Base-by-base conservation (phyloP, 2,113 vertebrate genomes). In the Elaphurus davidianus region DNA sequence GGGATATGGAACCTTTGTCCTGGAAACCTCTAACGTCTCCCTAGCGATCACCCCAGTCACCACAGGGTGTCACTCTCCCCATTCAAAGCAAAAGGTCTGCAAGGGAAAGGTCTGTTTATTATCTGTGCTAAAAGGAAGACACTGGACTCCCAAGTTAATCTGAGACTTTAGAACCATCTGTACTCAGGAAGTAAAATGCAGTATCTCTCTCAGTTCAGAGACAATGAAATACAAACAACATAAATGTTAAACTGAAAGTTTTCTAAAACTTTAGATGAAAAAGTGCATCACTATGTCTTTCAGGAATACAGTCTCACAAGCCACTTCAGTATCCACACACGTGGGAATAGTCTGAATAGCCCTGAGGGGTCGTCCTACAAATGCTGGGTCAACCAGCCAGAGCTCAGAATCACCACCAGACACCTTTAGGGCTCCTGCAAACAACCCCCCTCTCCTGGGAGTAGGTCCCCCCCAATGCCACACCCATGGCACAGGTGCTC, bases 21-120 rank as follows among this genome's bases (percentile, higher is more conserved):
- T 40, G 13, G 50, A 89, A 59, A 71, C 21, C 28, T 62, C 27
- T 59, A 84, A 83, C 55, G 25, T 40, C 84, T 91, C 92, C 76
- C 57, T 55, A 91, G 81, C 30, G 83, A 90, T 47, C 64, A 21
- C 9, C 47, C 3, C 14, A 82, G 28, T 7, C 1, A 43, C 98
- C 99, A 98, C 98, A 98, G 98, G 98, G 85, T 98, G 99, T 74
- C 98, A 81, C 98, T 85, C 96, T 98, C 52, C 76, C 47, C 14
- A 36, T 27, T 92, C 45, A 88, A 89, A 91, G 57, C 33, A 81
- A 23, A 78, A 64, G 15, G n/a, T 43, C 19, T 33, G 6, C 4
- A 60, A 86, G 21, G 59, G 28, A 62, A 50, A 40, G 40, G 47
- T 50, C 47, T 50, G 13, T 50, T 50, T 50, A 43, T 15, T 27